Evolutionary conservation across 2,888 invertebrate species (phyloP).

Genomic region (Drosophila phalerata): DNA sequence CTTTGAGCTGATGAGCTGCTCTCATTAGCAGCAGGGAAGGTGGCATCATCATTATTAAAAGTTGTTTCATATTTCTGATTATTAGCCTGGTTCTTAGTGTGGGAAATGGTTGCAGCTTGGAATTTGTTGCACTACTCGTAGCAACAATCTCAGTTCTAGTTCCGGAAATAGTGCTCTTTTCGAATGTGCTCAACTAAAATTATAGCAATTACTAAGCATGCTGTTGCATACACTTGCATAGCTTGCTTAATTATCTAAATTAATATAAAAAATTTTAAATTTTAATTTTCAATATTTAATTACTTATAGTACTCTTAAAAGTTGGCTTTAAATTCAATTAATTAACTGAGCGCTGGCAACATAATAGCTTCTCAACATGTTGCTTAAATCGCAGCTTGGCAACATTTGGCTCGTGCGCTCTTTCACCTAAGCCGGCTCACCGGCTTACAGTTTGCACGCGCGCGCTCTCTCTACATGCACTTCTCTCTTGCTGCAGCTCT

Average conservation of each 20-base stretch:
- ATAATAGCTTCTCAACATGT: conserved; percentile 35
- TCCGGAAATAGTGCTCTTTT: background rate
- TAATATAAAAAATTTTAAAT: background rate
- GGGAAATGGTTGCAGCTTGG: conserved; percentile 49
- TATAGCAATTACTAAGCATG: background rate
- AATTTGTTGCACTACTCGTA: conserved; percentile 12
- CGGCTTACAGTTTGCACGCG: conserved; percentile 46
- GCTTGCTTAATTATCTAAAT: background rate
- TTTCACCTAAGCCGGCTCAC: conserved; percentile 58
- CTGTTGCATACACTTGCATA: no score
- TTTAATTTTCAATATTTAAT: background rate
- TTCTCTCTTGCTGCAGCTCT: conserved; percentile 5
- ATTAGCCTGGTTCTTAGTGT: conserved; percentile 73
- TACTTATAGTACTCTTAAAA: background rate
- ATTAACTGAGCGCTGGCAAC: conserved; percentile 18
- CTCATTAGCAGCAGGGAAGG: conserved; percentile 66
- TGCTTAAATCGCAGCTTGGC: conserved; percentile 31
- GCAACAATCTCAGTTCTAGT: conserved; percentile 6
- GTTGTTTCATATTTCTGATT: conserved; percentile 68
- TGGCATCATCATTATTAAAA: conserved; percentile 41
- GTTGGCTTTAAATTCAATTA: background rate
- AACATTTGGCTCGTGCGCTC: conserved; percentile 68
- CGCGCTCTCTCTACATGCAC: conserved; percentile 7
- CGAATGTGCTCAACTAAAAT: background rate
- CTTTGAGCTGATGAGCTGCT: conserved; percentile 42